Evolutionary conservation across 2,888 invertebrate genomes (phyloP).

Genomic region (Pegoplata infirma): DNA sequence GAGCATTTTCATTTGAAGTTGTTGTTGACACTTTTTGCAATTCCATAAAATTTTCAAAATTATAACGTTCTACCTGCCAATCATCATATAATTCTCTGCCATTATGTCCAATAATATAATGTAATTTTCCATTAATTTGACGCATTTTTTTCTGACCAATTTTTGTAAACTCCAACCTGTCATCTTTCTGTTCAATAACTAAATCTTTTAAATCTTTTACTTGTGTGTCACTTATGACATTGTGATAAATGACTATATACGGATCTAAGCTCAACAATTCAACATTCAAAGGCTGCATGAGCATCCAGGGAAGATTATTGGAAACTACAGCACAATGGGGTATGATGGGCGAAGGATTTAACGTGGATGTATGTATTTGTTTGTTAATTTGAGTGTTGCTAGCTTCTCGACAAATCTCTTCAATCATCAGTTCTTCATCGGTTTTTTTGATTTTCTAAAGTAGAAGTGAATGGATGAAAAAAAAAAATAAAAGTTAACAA

Average conservation of each 20-base stretch:
- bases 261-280: slow-evolving; percentile 71
- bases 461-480: not conserved
- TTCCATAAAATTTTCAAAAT: slow-evolving; percentile 65
- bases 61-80: slow-evolving; percentile 68
- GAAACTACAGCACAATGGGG: slow-evolving; percentile 62
- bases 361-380: slow-evolving; percentile 36
- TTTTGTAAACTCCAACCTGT: slow-evolving; percentile 58
- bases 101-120: slow-evolving; percentile 57
- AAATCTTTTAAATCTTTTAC: slow-evolving; percentile 65
- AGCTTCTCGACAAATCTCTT: slow-evolving; percentile 70
- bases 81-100: slow-evolving; percentile 36
- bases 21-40: slow-evolving; percentile 26
- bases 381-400: slow-evolving; percentile 50
- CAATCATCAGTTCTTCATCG: slow-evolving; percentile 66
- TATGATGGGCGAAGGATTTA: slow-evolving; percentile 40
- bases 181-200: slow-evolving; percentile 59
- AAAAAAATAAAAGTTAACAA: slow-evolving; percentile 6
- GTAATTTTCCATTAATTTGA: slow-evolving; percentile 50
- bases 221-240: slow-evolving; percentile 65
- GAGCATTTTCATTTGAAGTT: not conserved
- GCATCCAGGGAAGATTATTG: slow-evolving; percentile 46
- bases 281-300: slow-evolving; percentile 66
- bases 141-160: slow-evolving; percentile 63
- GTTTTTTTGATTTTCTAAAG: slow-evolving; percentile 57
- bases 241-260: slow-evolving; percentile 68